These are phyloP conservation scores for Erebia epiphron DNA, from an alignment of 2,888 invertebrate genomes.

Conservation along the genomic window DNA sequence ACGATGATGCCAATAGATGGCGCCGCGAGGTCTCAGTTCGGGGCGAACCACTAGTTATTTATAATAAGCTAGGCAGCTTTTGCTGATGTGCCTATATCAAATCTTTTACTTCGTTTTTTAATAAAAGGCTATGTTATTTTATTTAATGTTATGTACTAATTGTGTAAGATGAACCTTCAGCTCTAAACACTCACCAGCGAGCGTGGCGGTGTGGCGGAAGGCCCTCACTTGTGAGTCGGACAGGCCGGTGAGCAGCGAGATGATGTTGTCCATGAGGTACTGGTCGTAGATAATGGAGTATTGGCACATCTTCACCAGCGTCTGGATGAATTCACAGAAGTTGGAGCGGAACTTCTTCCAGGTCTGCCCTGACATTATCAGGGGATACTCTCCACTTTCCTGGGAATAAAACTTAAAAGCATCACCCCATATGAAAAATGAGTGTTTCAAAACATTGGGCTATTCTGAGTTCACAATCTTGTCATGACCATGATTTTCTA, in stretches of 20 bases:
- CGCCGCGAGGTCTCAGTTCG: too few relatives aligned
- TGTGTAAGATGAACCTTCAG: background rate
- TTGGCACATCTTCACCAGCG: conserved; percentile 98
- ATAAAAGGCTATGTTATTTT: too few relatives aligned
- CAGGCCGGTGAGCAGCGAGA: conserved; percentile 97
- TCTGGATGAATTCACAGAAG: conserved; percentile 98
- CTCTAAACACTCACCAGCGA: conserved; percentile 85
- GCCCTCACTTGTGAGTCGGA: conserved; percentile 99
- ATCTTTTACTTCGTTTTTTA: too few relatives aligned
- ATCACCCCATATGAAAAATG: background rate
- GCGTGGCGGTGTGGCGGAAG: conserved; percentile 95
- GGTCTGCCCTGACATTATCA: conserved; percentile 97
- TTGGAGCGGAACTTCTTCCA: conserved; percentile 98
- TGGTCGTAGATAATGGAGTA: conserved; percentile 99
- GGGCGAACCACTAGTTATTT: too few relatives aligned
- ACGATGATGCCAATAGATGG: too few relatives aligned
- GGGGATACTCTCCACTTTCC: conserved; percentile 99
- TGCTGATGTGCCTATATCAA: too few relatives aligned
- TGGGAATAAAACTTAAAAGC: conserved; percentile 54
- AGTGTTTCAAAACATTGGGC: too few relatives aligned
- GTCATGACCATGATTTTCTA: too few relatives aligned
- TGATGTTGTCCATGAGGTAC: conserved; percentile 99
- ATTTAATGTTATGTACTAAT: too few relatives aligned
- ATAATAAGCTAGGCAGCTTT: too few relatives aligned
- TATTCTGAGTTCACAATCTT: too few relatives aligned